Conservation (phyloP, 2,113 vertebrate genomes). For the Corythoichthys haematopterus region DNA sequence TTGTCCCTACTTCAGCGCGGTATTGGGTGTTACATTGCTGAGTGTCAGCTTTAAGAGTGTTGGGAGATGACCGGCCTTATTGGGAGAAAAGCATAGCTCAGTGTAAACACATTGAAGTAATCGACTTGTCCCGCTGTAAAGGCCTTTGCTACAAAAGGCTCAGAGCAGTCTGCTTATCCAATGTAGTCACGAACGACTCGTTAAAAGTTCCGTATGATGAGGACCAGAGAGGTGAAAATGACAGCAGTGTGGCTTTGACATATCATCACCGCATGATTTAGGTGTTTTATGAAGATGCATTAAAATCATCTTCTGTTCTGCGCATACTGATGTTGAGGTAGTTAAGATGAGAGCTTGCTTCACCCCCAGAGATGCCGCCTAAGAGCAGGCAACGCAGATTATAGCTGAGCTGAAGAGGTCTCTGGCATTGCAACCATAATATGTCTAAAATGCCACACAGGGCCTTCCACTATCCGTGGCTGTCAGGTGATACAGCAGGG, state of each 20-base stretch:
- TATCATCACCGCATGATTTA: not conserved
- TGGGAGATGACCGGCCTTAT: slow-evolving; percentile 15
- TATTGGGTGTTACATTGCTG: not conserved
- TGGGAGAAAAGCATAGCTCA: slow-evolving; percentile 1
- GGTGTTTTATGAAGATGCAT: not conserved
- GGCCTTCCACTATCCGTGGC: not conserved
- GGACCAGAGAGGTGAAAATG: slow-evolving; percentile 11
- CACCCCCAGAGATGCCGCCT: not conserved
- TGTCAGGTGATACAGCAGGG: not conserved
- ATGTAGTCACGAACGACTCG: not conserved
- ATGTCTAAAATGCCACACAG: not conserved
- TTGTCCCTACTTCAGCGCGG: not conserved
- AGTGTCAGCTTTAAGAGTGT: not conserved
- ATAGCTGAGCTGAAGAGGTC: not conserved
- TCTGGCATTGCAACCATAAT: not conserved
- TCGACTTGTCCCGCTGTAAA: not conserved
- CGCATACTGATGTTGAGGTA: not conserved
- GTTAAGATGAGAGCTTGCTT: not conserved
- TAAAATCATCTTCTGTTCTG: not conserved
- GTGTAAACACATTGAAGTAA: slow-evolving; percentile 6
- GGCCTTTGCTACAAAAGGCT: slow-evolving; percentile 13
- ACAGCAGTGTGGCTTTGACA: not conserved
- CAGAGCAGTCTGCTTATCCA: not conserved
- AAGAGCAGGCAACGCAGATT: not conserved
- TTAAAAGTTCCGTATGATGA: slow-evolving; percentile 10